phyloP scores from a whole-genome alignment of 2,113 vertebrate genomes.

The Panthera leo region DNA sequence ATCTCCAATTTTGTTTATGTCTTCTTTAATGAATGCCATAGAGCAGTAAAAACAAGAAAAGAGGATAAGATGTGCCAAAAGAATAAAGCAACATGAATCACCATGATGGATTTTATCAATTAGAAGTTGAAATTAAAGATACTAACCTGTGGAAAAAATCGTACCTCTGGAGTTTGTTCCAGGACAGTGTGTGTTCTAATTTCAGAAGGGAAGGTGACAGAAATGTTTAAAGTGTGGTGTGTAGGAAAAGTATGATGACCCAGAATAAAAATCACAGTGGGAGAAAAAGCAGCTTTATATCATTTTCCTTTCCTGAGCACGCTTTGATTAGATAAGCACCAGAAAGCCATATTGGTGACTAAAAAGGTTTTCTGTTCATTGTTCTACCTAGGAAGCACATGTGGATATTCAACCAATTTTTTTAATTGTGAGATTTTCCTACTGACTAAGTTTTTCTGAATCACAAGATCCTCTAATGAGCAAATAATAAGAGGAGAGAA shows the following conservation, averaged over 20 bases:
- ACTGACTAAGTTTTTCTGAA: slow-evolving; percentile 55
- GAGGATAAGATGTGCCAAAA: neutral
- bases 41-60: slow-evolving; percentile 38
- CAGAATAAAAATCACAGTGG: slow-evolving; percentile 66
- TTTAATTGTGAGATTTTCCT: slow-evolving; percentile 57
- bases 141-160: slow-evolving; percentile 63
- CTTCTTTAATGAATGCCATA: slow-evolving; percentile 37
- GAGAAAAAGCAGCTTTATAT: slow-evolving; percentile 43
- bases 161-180: slow-evolving; percentile 59
- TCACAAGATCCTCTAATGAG: slow-evolving; percentile 39
- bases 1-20: slow-evolving; percentile 41
- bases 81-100: slow-evolving; percentile 43
- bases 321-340: slow-evolving; percentile 61
- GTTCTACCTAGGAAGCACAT: slow-evolving; percentile 21
- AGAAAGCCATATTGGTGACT: slow-evolving; percentile 51
- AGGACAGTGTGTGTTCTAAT: slow-evolving; percentile 70
- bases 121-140: slow-evolving; percentile 72
- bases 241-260: slow-evolving; percentile 67
- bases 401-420: slow-evolving; percentile 22
- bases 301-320: slow-evolving; percentile 32
- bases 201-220: slow-evolving; percentile 67
- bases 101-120: slow-evolving; percentile 66
- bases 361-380: slow-evolving; percentile 55
- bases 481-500: slow-evolving; percentile 30
- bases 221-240: slow-evolving; percentile 58